Conservation (phyloP, 2,113 vertebrate genomes). For the Erythrocebus patas region DNA sequence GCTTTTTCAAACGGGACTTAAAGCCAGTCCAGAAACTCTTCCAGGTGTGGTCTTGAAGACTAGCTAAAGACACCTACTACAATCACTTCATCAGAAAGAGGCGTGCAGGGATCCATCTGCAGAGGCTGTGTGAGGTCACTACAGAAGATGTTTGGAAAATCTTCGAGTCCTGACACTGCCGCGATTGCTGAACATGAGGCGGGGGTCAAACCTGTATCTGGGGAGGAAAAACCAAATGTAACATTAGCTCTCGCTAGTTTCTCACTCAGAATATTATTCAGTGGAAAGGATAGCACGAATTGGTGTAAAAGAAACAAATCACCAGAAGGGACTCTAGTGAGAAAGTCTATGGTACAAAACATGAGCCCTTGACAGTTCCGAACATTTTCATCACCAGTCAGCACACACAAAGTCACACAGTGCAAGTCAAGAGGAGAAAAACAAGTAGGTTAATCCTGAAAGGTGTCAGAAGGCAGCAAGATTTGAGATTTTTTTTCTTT, state of each 20-base stretch:
- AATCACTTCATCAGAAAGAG: conserved; percentile 73
- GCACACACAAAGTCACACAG: not conserved
- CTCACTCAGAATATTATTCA: not conserved
- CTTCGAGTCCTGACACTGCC: conserved; percentile 74
- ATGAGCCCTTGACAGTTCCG: not conserved
- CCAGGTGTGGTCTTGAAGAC: conserved; percentile 65
- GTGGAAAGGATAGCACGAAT: not conserved
- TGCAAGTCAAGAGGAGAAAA: not conserved
- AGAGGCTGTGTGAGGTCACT: conserved; percentile 22
- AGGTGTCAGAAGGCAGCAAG: not conserved
- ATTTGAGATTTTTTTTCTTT: not conserved
- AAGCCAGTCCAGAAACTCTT: conserved; percentile 72
- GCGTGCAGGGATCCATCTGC: conserved; percentile 40
- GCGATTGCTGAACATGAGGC: conserved; percentile 85
- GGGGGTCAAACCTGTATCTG: conserved; percentile 86
- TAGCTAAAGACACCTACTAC: conserved; percentile 75
- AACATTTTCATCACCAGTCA: not conserved
- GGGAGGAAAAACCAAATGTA: not conserved
- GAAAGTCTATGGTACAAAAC: not conserved
- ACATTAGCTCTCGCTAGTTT: not conserved
- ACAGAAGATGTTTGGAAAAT: conserved; percentile 80
- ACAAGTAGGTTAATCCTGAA: not conserved
- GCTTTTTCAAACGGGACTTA: conserved; percentile 66
- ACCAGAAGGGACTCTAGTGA: not conserved
- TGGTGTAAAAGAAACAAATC: not conserved